Evolutionary conservation across 2,113 vertebrate genomes (phyloP), one percentile per base, ranked within the genome.

Genomic region (Hippopotamus amphibius): DNA sequence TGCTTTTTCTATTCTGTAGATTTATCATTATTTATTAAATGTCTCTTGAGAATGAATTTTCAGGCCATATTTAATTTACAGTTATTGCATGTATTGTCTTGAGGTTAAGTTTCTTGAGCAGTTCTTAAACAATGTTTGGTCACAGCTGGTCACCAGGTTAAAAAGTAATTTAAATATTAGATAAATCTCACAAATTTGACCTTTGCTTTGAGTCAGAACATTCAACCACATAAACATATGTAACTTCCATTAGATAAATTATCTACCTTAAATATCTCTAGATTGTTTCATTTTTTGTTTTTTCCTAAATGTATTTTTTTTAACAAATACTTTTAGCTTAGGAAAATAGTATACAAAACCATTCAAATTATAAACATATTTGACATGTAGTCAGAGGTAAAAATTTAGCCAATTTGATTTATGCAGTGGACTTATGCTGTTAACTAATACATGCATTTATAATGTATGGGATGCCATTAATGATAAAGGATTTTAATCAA

Each of bases 201-300:
- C 50, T 90, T 90, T 90, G 26, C n/a, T 90, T 63, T 82, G 22
- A 74, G 69, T 93, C 41, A 53, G 55, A 81, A 69, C n/a, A 55
- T 46, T 87, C 41, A 63, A 41, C 17, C 28, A 53, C 5, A 12
- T 68, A 76, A 63, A 69, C 76, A 28, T 2, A 81, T 86, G 43
- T 1, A 85, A 63, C 13, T 50, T 77, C 5, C 14, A 68, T 81
- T 72, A 76, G 6, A 57, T 82, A 86, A 87, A 68, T 63, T 63
- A 4, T 74, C 46, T 72, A 46, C 11, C 17, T 41, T 63, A 79
- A 79, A 3, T 53, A 88, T 19, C 16, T 76, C 19, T 15, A 76
- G 24, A 37, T 37, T 37, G 37, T 37, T 37, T 37, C 37, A 37
- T 37, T 37, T n/a, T 21, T 69, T 26, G 19, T 13, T 63, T 43